Evolutionary conservation across 1,140 invertebrate species (phyloP), one percentile per base, ranked within the genome.

Genomic region (Cyclina sinensis): DNA sequence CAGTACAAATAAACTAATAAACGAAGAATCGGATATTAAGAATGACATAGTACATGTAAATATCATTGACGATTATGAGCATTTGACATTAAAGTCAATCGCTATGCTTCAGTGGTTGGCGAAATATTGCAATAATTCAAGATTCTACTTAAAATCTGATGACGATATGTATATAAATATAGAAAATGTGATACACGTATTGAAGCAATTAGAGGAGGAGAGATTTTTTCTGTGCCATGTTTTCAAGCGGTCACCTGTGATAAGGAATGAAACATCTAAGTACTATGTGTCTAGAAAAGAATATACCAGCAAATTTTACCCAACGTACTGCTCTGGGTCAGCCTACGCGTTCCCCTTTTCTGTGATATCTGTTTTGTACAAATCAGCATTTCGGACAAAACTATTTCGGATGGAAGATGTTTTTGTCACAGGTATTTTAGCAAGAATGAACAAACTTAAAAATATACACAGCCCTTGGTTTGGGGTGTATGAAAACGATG

Each of bases 1-100:
- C 3, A 90, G 96, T 16, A 90, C 95, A 37, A 51, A 91, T 30
- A 51, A 9, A 16, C 16, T 35, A 37, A 39, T 90, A 12, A 12
- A 30, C 14, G 37, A 54, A 16, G 98, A 98, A 94, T 96, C 96
- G 92, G 91, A 91, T 0, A 89, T 90, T 0, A 96, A 97, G 91
- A 94, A 96, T 16, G 98, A 98, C 93, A 96, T 98, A 82, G 96
- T 98, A 39, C 97, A 98, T 95, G 97, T 97, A 24, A 97, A 96
- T 90, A 98, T 98, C 94, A 86, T 96, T 18, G 98, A 98, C 95
- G 96, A 96, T 39, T 98, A 98, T 93, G 96, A 97, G 88, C 98
- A 98, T 95, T 96, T 98, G 95, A 98, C 98, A 3, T 98, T 98
- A 91, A 98, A 98, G 94, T 97, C 98, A 94, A 97, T 97, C 2